phyloP scores from a whole-genome alignment of 2,797 vertebrate species.

The Acanthurus tractus region DNA sequence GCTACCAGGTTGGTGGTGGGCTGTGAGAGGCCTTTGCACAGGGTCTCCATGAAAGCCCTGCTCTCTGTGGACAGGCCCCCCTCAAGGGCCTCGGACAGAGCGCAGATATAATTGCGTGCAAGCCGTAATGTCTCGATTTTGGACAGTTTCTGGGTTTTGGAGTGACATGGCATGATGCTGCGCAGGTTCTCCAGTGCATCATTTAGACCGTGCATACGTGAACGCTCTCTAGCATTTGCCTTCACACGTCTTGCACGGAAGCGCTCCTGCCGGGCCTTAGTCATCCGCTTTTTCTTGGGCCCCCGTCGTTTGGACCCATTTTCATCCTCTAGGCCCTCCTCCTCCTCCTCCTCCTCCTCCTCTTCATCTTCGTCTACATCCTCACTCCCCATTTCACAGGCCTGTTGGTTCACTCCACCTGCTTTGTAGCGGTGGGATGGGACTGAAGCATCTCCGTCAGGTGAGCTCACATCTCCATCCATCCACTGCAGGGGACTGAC shows the following conservation, averaged over 20 bases:
- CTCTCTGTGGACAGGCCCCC: constrained; percentile 91
- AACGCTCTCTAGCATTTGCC: constrained; percentile 94
- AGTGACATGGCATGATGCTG: constrained; percentile 96
- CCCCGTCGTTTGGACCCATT: constrained; percentile 91
- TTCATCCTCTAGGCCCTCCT: constrained; percentile 87
- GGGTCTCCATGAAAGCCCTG: constrained; percentile 93
- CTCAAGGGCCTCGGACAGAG: constrained; percentile 94
- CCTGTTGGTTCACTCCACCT: constrained; percentile 54
- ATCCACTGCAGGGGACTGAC: constrained; percentile 89
- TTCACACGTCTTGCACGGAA: constrained; percentile 93
- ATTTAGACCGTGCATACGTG: constrained; percentile 95
- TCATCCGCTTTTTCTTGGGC: constrained; percentile 98
- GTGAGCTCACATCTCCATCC: constrained; percentile 86
- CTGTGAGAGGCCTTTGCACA: constrained; percentile 96
- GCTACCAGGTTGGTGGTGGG: constrained; percentile 96
- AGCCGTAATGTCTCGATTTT: constrained; percentile 96
- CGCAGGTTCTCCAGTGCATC: constrained; percentile 95
- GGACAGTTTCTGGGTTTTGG: constrained; percentile 97
- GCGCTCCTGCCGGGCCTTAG: constrained; percentile 93
- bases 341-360: constrained; percentile 76
- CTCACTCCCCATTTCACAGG: constrained; percentile 81
- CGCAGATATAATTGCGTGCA: constrained; percentile 98
- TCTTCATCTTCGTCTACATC: constrained; percentile 85
- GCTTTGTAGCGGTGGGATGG: constrained; percentile 74
- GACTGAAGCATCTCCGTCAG: constrained; percentile 84